Percentiles rank a stretch among this genome's conserved stretches.
These are phyloP conservation scores for Coelogynopora nodosa DNA, from an alignment of 2,888 invertebrate species.

Conservation along the genomic window DNA sequence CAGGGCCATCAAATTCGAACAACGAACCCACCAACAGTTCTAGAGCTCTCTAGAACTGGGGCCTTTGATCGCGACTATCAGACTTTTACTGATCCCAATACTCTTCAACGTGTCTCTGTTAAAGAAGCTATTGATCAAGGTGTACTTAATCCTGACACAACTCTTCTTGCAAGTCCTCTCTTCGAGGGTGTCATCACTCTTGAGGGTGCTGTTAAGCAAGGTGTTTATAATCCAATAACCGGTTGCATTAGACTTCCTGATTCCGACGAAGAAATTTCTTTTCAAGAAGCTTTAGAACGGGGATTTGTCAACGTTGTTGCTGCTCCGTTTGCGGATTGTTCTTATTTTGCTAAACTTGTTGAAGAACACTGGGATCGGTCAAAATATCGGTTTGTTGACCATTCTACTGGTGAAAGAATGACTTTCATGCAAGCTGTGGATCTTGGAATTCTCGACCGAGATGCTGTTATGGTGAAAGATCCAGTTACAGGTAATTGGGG, in stretches of 20 bases:
- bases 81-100: background rate
- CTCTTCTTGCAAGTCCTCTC: background rate
- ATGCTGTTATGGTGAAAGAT: slow-evolving; percentile 13
- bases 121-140: background rate
- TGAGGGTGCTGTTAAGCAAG: background rate
- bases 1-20: background rate
- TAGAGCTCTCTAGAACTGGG: background rate
- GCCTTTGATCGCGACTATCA: background rate
- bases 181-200: background rate
- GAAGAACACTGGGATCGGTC: background rate
- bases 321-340: slow-evolving; percentile 20
- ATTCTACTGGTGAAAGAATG: background rate
- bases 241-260: background rate
- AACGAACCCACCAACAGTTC: slow-evolving; percentile 3
- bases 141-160: background rate
- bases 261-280: background rate
- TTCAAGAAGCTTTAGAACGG: slow-evolving; percentile 20
- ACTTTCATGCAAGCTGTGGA: slow-evolving; percentile 7
- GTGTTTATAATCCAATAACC: background rate
- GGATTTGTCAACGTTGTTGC: slow-evolving; percentile 8
- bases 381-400: background rate
- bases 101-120: background rate
- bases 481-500: slow-evolving; percentile 3
- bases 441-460: background rate
- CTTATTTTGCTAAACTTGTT: background rate